Percentiles rank a stretch among this genome's conserved stretches.
These are phyloP conservation scores for Limonius californicus DNA, from an alignment of 1,140 invertebrate species.

Conservation along the genomic window DNA sequence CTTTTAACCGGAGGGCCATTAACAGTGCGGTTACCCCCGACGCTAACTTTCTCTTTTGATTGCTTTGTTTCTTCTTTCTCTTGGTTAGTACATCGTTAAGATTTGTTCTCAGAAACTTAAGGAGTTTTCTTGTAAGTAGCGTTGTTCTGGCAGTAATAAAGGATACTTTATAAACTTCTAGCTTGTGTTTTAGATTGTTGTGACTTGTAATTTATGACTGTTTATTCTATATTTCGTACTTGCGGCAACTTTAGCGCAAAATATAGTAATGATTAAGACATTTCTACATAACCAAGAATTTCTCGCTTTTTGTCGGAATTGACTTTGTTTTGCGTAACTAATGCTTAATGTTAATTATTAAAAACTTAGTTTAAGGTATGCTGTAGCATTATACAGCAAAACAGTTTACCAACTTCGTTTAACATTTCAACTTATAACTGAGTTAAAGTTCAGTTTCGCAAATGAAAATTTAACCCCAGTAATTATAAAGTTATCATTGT, in stretches of 20 bases:
- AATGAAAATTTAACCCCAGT: too few species aligned
- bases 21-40: slow-evolving; percentile 27
- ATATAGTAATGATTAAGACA: too few species aligned
- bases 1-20: slow-evolving; percentile 29
- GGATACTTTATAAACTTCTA: slow-evolving; percentile 31
- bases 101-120: slow-evolving; percentile 28
- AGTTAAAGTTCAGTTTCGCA: too few species aligned
- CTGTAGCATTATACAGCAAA: too few species aligned
- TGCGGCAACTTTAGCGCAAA: not conserved
- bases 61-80: slow-evolving; percentile 29
- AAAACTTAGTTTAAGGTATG: too few species aligned
- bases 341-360: too few species aligned
- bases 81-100: slow-evolving; percentile 29
- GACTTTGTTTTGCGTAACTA: too few species aligned
- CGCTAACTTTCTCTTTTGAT: slow-evolving; percentile 32
- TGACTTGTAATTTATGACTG: slow-evolving; percentile 24
- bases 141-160: slow-evolving; percentile 29
- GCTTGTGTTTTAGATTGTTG: slow-evolving; percentile 23
- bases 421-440: too few species aligned
- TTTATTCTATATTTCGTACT: slow-evolving; percentile 23
- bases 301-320: too few species aligned
- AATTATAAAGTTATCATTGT: too few species aligned
- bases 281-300: too few species aligned
- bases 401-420: too few species aligned
- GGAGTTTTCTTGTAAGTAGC: slow-evolving; percentile 29